Evolutionary conservation across 2,113 vertebrate genomes (phyloP).

Genomic region (Actenoides lindsayi): DNA sequence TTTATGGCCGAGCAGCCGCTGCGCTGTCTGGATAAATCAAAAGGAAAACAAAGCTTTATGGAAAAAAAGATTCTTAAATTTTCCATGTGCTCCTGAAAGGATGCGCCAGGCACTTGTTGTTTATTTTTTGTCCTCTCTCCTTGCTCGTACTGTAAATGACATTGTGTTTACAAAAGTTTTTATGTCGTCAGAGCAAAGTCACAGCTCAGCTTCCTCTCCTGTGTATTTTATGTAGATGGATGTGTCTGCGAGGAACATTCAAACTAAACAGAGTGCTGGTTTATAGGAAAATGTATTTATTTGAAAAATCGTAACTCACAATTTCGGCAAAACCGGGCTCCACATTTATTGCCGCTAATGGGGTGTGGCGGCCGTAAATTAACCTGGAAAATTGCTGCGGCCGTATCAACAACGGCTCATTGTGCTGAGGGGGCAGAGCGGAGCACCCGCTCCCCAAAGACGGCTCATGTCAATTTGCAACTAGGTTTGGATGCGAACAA

Average conservation of each 20-base stretch:
- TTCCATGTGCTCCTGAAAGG: conserved; percentile 66
- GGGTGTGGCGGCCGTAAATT: conserved; percentile 72
- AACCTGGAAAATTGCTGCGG: conserved; percentile 43
- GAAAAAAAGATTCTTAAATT: conserved; percentile 77
- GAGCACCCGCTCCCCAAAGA: conserved; percentile 19
- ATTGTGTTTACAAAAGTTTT: conserved; percentile 80
- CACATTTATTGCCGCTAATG: conserved; percentile 76
- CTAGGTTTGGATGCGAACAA: neutral
- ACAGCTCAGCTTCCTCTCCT: conserved; percentile 78
- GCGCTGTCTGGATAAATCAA: conserved; percentile 66
- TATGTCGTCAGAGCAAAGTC: conserved; percentile 80
- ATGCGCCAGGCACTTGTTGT: conserved; percentile 43
- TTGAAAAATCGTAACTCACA: conserved; percentile 81
- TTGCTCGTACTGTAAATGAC: conserved; percentile 71
- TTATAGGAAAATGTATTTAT: conserved; percentile 83
- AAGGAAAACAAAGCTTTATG: conserved; percentile 70
- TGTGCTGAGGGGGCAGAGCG: conserved; percentile 26
- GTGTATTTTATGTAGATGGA: conserved; percentile 76
- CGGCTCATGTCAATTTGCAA: neutral
- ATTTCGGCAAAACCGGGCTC: conserved; percentile 75
- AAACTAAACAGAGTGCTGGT: conserved; percentile 75
- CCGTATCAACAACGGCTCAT: conserved; percentile 41
- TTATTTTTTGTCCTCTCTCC: conserved; percentile 57
- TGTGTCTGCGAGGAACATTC: conserved; percentile 73
- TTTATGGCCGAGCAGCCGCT: conserved; percentile 69